Evolutionary conservation across 2,113 vertebrate species (phyloP).

Genomic region (Strix uralensis): DNA sequence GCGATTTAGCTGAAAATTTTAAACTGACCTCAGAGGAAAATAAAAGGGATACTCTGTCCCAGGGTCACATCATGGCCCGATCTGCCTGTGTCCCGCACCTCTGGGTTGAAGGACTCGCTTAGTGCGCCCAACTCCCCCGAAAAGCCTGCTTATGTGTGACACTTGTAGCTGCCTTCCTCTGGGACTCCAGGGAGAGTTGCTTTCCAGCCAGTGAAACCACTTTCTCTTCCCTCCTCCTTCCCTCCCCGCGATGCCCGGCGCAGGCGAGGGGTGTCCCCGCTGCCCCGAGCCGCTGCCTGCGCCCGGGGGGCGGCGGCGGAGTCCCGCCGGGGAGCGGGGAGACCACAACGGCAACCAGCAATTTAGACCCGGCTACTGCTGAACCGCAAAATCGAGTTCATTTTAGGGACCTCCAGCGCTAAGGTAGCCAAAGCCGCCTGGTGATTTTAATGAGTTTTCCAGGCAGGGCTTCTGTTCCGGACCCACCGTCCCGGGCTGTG

Average conservation of each 20-base stretch:
- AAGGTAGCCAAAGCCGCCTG: neutral
- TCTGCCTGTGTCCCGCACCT: neutral
- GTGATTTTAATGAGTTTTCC: neutral
- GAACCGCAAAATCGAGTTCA: neutral
- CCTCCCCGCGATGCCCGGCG: neutral
- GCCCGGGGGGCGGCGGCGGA: no score
- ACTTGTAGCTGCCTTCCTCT: neutral
- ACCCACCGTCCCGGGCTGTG: rapidly evolving
- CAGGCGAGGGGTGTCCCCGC: no score
- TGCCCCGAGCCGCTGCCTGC: neutral
- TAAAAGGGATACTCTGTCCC: neutral
- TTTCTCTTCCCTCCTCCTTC: no score
- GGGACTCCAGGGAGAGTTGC: neutral
- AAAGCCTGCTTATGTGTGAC: neutral
- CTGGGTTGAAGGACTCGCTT: neutral
- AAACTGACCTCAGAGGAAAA: neutral
- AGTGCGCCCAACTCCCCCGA: rapidly evolving
- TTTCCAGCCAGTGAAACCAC: neutral
- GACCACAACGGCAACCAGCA: rapidly evolving
- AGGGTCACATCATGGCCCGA: rapidly evolving
- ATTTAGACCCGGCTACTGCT: neutral
- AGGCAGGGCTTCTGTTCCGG: neutral
- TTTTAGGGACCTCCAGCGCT: neutral
- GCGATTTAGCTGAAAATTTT: neutral
- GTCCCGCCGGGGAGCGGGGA: neutral